phyloP scores from a whole-genome alignment of 2,797 vertebrate genomes.

The Galagoides demidoff region DNA sequence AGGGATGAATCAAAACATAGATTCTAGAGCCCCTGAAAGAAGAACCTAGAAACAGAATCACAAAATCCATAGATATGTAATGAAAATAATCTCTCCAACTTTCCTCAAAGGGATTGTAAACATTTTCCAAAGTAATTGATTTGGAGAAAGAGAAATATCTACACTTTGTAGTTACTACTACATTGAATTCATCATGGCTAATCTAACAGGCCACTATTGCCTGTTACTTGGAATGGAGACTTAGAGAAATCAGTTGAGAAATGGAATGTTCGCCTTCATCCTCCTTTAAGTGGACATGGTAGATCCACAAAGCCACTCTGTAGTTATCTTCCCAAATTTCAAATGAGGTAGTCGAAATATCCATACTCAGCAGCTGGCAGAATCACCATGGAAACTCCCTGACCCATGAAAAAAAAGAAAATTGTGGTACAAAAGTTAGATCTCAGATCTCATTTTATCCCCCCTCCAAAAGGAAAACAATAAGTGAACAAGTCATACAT shows the following conservation, averaged over 20 bases:
- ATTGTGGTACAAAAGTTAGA: neutral
- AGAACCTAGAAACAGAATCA: neutral
- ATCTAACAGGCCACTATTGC: neutral
- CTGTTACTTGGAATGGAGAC: neutral
- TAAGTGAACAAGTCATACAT: too few species aligned
- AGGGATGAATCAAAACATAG: neutral
- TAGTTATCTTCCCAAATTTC: neutral
- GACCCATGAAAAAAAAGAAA: neutral
- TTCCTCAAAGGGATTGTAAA: neutral
- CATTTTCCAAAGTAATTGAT: neutral
- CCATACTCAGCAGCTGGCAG: neutral
- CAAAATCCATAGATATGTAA: neutral
- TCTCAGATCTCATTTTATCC: neutral
- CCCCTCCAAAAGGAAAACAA: neutral
- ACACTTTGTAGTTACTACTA: neutral
- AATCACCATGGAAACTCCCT: neutral
- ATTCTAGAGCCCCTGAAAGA: neutral
- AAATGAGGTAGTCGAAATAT: neutral
- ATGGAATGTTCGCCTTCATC: neutral
- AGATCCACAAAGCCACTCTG: neutral
- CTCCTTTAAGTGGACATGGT: neutral
- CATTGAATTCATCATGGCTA: neutral
- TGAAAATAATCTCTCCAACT: neutral
- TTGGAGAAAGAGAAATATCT: neutral
- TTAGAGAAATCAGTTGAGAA: constrained; percentile 23